Evolutionary conservation across 1,140 invertebrate genomes (phyloP), one percentile per base, ranked within the genome.

Genomic region (Harlomillsia oculata): DNA sequence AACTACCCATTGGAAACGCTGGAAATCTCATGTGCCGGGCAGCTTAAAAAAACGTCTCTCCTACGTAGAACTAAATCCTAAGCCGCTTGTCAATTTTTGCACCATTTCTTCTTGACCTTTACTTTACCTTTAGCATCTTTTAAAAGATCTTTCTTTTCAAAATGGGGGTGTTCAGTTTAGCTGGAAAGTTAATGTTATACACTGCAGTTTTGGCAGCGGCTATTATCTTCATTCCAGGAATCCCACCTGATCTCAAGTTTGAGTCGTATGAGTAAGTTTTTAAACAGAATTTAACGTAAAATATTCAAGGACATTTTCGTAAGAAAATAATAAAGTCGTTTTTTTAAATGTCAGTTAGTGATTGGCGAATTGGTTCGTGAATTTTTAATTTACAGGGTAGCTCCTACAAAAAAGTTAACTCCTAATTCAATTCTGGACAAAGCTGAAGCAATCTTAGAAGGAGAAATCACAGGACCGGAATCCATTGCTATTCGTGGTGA

Each of bases 381-480:
- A 16, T 5, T 39, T n/a, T 39, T 39, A 79, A 2, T 4, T 53
- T 69, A 68, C 63, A 80, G 82, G 51, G 57, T 77, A 26, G 63
- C 69, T 29, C 74, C 80, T 8, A 64, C 73, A 59, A 80, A 78
- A 20, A 54, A 63, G 9, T 60, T 74, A 32, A 50, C 44, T 8
- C 56, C 54, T 11, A 73, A 74, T 39, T 37, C 66, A 25, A 52
- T 56, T 18, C 56, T 74, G 4, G 63, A 69, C 18, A 66, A 64
- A 18, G 64, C 66, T 13, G 66, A 69, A 41, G 53, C 59, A 20
- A 40, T 75, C n/a, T 53, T 67, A 32, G 65, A 70, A 30, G 59
- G 64, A 25, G 72, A 50, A 69, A 70, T 26, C 69, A 72, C 60
- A 66, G 70, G 23, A 57, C 74, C 46, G 46, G 65, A 43, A 55